Base-by-base conservation (phyloP, 2,888 invertebrate species). In the Ichneumoninae sp. region DNA sequence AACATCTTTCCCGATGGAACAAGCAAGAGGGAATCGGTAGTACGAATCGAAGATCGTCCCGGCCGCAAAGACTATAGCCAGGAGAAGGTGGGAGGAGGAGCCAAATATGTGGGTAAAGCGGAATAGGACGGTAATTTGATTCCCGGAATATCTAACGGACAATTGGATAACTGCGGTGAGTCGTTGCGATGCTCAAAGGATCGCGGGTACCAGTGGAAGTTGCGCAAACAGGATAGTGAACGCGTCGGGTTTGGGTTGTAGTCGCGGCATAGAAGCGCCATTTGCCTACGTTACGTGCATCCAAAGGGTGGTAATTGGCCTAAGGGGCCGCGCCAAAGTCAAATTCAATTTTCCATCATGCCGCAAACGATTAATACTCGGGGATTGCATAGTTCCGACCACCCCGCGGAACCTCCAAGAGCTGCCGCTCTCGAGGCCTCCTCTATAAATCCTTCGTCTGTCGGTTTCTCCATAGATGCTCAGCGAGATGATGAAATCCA, bases 51-150 rank as follows among this genome's bases (percentile, higher is more conserved):
- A 69, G 71, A 68, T 85, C 84, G 71, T 70, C 80, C 33, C 33
- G 3, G 62, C 19, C 33, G 50, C 50, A 19, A 52, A 50, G 65
- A 22, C 36, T 47, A 54, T 5, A 22, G 22, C 40, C 40, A 40
- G 40, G 10, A 8, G 40, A 10, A 40, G 40, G 10, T 10, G 66
- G 7, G 4, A 44, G 76, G 84, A 87, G 88, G 87, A 85, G 84
- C 78, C 85, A 79, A 86, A 89, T 87, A 84, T 80, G 26, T 19
- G 66, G 66, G 52, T 4, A 57, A 72, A 54, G 47, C 44, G 44
- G 79, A 83, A 79, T 76, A 57, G 50, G 33, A 71, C 75, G 70
- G 86, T 90, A 90, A 92, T 91, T 91, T 87, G 87, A 90, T 91
- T 91, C 87, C 85, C 84, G 86, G 88, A 33, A 77, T 60, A 62